phyloP scores from a whole-genome alignment of 1,140 invertebrate species.

The Tetraneura akinire region DNA sequence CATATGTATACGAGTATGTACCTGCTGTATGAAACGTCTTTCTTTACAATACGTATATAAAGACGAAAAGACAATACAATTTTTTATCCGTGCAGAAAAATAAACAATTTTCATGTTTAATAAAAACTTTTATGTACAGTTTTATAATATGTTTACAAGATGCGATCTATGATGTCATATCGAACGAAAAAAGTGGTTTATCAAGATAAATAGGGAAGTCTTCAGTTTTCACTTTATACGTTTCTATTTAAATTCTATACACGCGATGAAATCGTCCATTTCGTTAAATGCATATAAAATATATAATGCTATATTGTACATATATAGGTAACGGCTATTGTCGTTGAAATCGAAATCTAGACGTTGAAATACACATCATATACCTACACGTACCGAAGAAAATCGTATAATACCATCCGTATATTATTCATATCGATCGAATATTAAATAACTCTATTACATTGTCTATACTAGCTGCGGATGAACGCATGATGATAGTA shows the following conservation, averaged over 20 bases:
- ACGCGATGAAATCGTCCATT: not conserved
- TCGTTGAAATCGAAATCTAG: not conserved
- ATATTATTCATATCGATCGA: not conserved
- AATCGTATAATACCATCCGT: not conserved
- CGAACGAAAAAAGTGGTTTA: not conserved
- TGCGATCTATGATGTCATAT: not conserved
- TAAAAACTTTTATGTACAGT: too few species aligned
- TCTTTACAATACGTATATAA: too few species aligned
- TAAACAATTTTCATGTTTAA: too few species aligned
- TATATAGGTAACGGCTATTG: not conserved
- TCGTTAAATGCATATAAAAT: not conserved
- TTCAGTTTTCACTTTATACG: slow-evolving; percentile 40
- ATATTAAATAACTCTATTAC: not conserved
- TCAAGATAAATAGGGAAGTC: not conserved
- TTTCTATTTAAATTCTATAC: slow-evolving; percentile 32
- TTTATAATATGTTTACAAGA: too few species aligned
- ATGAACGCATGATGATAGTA: too few species aligned
- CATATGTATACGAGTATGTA: too few species aligned
- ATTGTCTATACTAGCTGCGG: too few species aligned
- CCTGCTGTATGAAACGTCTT: too few species aligned
- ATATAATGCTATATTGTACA: not conserved
- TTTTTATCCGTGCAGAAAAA: too few species aligned
- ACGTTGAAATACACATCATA: not conserved
- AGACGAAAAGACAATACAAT: too few species aligned
- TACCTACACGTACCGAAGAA: slow-evolving; percentile 1